Conservation (phyloP, 2,113 vertebrate genomes). For the Chloroceryle aenea region DNA sequence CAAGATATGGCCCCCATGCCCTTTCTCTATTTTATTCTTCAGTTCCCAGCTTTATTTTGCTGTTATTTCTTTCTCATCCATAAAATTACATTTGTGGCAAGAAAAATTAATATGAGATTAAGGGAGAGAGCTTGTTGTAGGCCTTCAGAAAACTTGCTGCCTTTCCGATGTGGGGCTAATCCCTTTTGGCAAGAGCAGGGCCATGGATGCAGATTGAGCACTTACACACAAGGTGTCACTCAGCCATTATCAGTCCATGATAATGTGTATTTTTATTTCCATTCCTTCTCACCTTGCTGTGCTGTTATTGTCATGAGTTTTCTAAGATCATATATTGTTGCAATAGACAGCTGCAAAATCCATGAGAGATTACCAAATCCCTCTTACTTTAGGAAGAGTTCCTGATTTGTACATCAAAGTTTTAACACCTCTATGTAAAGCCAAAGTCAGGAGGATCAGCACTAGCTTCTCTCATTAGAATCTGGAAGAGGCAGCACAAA, state of each 20-base stretch:
- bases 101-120: not conserved
- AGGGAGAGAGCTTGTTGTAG: not conserved
- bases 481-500: not conserved
- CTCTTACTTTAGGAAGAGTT: not conserved
- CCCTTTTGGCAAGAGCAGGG: not conserved
- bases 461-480: not conserved
- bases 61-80: not conserved
- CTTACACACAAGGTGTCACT: not conserved
- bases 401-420: not conserved
- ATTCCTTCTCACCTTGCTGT: not conserved
- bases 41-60: not conserved
- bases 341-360: not conserved
- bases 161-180: not conserved
- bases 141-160: accelerated
- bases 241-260: not conserved
- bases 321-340: not conserved
- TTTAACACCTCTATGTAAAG: not conserved
- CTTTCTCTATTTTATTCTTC: not conserved
- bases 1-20: accelerated
- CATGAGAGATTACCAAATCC: not conserved
- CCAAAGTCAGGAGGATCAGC: not conserved
- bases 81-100: not conserved
- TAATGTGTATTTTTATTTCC: not conserved
- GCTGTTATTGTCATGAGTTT: not conserved
- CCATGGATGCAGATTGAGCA: accelerated